Base-by-base conservation (phyloP, 2,113 vertebrate species). In the Sinocyclocheilus grahami region DNA sequence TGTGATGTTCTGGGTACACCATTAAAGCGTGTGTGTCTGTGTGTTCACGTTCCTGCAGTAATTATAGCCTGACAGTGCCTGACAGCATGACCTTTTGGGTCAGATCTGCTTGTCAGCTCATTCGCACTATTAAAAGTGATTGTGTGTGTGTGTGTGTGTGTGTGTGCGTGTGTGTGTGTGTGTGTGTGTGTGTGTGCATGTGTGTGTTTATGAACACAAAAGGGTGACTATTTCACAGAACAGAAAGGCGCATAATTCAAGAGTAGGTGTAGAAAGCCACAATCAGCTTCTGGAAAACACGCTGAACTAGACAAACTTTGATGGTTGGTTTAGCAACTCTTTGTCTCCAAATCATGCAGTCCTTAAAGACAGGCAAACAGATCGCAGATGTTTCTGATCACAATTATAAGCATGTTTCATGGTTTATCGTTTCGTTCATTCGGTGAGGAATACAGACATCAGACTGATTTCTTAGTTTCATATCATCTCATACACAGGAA, bases 51-150 rank as follows among this genome's bases (percentile, higher is more conserved):
- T 69, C 22, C 77, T 55, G 71, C 72, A 80, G 78, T 85, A 85
- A 85, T 86, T 87, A 83, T 42, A 48, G 75, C 42, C 58, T 58
- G 78, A 69, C 78, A 80, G 77, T 74, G 76, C 42, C 42, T 55
- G 77, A 67, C 78, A 81, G 78, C 81, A 63, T 80, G 85, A 83
- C 58, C 88, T 86, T 72, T 65, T 37, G 46, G 85, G 85, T 89
- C 82, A 77, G 78, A 76, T 82, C n/a, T 76, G 16, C 58, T 79
- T 30, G 12, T 69, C 51, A 63, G 24, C 74, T 88, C 72, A 83
- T 72, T 80, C 83, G 55, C 84, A 83, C 63, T 72, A 30, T 83
- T 63, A 75, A 48, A 62, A 63, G 72, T 77, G 72, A 76, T 55
- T 63, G 2, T 24, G 11, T 76, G 20, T 78, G 86, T 77, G 60